These are phyloP conservation scores for Xestia c-nigrum DNA, from an alignment of 2,888 invertebrate species.

Conservation along the genomic window DNA sequence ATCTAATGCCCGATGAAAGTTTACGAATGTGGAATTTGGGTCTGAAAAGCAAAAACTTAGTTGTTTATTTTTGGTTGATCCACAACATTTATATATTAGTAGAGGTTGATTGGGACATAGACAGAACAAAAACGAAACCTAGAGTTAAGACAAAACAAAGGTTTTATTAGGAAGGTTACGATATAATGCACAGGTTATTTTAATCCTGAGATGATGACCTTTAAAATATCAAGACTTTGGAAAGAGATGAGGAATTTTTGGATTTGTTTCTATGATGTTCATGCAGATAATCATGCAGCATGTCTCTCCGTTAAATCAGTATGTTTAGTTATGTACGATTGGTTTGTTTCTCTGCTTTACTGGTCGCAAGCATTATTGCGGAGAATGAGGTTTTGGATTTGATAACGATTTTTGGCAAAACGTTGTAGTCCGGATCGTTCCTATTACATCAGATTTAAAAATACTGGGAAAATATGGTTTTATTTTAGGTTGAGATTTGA, in stretches of 20 bases:
- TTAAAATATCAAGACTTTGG: background rate
- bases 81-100: background rate
- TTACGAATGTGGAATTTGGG: background rate
- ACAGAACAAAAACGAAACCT: background rate
- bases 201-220: background rate
- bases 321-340: background rate
- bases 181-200: background rate
- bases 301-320: background rate
- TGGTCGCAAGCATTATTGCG: background rate
- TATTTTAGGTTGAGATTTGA: background rate
- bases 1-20: constrained; percentile 3
- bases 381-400: background rate
- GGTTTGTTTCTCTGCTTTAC: background rate
- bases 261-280: background rate
- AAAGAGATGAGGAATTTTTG: background rate
- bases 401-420: background rate
- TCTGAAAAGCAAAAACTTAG: background rate
- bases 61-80: background rate
- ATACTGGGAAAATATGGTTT: background rate
- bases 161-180: background rate
- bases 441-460: too few species aligned
- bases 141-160: background rate
- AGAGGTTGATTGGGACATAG: background rate
- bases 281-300: background rate
- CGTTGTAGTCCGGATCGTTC: background rate